Evolutionary conservation across 2,797 vertebrate species (phyloP).

Genomic region (Schizopygopsis malacanthus): DNA sequence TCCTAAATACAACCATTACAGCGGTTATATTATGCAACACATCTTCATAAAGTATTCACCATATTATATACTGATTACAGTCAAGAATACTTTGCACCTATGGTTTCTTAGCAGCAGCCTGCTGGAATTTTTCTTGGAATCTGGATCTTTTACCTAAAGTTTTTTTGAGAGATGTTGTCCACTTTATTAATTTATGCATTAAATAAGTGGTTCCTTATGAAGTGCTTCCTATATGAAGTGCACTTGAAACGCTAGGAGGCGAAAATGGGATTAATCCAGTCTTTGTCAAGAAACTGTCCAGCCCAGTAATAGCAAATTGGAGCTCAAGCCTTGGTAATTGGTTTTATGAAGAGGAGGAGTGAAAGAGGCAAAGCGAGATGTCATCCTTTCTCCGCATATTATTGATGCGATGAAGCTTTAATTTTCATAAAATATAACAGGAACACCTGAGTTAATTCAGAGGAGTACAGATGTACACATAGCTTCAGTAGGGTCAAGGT

Average conservation of each 20-base stretch:
- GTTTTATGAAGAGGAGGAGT: constrained; percentile 28
- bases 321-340: constrained; percentile 37
- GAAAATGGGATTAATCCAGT: constrained; percentile 74
- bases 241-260: constrained; percentile 60
- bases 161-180: constrained; percentile 49
- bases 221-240: constrained; percentile 69
- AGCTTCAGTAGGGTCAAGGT: not conserved
- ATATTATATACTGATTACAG: not conserved
- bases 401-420: not conserved
- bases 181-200: constrained; percentile 60
- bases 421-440: not conserved
- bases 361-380: constrained; percentile 11
- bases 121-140: not conserved
- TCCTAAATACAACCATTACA: constrained; percentile 12
- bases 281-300: constrained; percentile 67
- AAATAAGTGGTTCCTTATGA: constrained; percentile 70
- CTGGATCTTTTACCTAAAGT: not conserved
- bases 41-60: not conserved
- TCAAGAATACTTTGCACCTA: not conserved
- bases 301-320: constrained; percentile 29
- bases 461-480: not conserved
- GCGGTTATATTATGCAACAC: not conserved
- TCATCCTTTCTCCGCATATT: constrained; percentile 5
- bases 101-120: not conserved
- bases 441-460: not conserved